A percentile compares a stretch with the other conserved stretches of the same genome.
Conservation (phyloP, 2,888 invertebrate species). For the Pollenia labialis region DNA sequence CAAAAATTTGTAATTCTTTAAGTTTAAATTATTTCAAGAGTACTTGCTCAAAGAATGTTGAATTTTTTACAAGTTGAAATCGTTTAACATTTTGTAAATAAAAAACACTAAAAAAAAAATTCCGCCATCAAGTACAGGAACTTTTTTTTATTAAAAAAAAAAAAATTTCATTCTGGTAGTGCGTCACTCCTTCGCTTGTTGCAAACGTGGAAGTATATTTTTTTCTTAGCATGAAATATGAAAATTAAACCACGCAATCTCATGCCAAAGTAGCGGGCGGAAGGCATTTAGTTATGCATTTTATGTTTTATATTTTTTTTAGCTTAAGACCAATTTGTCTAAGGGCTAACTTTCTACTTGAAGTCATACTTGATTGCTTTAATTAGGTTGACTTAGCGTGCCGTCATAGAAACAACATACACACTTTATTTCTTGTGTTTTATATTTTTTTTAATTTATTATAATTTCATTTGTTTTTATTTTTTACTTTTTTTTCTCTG, state of each 20-base stretch:
- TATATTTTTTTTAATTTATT: conserved; percentile 37
- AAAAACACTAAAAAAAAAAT: conserved; percentile 52
- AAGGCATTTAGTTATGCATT: conserved; percentile 35
- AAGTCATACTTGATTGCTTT: conserved; percentile 70
- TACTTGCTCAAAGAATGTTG: conserved; percentile 34
- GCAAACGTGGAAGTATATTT: conserved; percentile 1
- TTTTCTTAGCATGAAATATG: background rate
- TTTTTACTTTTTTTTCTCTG: conserved; percentile 27
- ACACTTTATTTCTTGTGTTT: conserved; percentile 48
- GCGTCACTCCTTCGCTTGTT: conserved; percentile 2
- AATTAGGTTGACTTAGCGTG: conserved; percentile 70
- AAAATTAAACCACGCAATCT: conserved; percentile 53
- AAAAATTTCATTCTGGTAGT: background rate
- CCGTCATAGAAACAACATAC: conserved; percentile 45
- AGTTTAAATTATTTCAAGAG: conserved; percentile 53
- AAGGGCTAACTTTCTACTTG: conserved; percentile 71
- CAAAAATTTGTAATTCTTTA: conserved; percentile 36
- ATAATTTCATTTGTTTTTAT: conserved; percentile 59
- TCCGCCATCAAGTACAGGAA: conserved; percentile 52
- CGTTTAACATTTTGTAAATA: conserved; percentile 56
- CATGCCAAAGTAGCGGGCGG: background rate
- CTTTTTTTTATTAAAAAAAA: conserved; percentile 55
- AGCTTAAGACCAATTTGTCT: conserved; percentile 66
- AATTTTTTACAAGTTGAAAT: conserved; percentile 51
- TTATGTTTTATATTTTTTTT: conserved; percentile 28